phyloP scores from a whole-genome alignment of 2,888 invertebrate genomes.

The Ornithoptera alexandrae region DNA sequence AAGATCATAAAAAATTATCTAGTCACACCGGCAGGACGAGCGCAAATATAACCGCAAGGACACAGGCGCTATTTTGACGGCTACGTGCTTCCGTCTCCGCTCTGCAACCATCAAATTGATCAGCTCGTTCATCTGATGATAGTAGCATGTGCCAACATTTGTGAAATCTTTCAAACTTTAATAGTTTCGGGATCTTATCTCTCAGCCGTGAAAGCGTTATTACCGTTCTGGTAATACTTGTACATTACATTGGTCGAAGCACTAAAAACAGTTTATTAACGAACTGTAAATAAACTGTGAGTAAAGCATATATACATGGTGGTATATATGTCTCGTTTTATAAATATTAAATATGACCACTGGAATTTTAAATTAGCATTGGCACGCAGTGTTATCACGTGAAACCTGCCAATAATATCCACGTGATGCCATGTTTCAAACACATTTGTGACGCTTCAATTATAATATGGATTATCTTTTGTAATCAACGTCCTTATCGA shows the following conservation, averaged over 20 bases:
- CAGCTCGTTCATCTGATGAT: neutral
- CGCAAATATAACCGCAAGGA: neutral
- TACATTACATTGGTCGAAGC: too few relatives aligned
- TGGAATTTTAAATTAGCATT: slow-evolving; percentile 2
- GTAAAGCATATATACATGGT: too few relatives aligned
- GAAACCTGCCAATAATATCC: slow-evolving; percentile 21
- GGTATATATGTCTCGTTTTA: too few relatives aligned
- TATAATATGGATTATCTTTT: too few relatives aligned
- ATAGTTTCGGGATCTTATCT: too few relatives aligned
- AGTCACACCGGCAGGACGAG: neutral
- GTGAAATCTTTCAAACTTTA: neutral
- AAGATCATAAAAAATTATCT: neutral
- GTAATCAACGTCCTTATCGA: too few relatives aligned
- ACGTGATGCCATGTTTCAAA: slow-evolving; percentile 22
- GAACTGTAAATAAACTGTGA: too few relatives aligned
- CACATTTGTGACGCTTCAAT: slow-evolving; percentile 1
- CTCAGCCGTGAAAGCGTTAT: too few relatives aligned
- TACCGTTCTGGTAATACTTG: too few relatives aligned
- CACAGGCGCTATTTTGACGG: neutral
- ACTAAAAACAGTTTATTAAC: too few relatives aligned
- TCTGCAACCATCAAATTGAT: neutral
- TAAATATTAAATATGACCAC: too few relatives aligned
- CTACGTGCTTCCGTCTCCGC: neutral
- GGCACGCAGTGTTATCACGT: slow-evolving; percentile 13
- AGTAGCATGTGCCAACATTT: neutral